Base-by-base conservation (phyloP, 2,888 invertebrate species). In the Drosophila pegasa region DNA sequence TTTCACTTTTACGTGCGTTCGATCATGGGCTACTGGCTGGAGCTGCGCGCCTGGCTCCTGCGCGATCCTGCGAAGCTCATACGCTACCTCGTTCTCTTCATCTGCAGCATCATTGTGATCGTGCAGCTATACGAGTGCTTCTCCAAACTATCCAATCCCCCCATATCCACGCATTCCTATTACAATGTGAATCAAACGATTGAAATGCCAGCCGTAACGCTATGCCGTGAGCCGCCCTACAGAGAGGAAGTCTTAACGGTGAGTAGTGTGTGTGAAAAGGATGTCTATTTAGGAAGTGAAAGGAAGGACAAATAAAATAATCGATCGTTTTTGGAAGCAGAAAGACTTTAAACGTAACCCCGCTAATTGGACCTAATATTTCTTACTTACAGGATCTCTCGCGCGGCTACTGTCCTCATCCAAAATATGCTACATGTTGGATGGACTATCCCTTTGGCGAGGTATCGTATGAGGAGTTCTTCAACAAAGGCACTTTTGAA, bases 151-250 rank as follows among this genome's bases (percentile, higher is more conserved):
- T 89, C 93, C 8, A 88, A 94, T 71, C 94, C 94, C 0, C 95
- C 95, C 0, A 93, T 95, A 31, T 94, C 95, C 0, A 95, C 95
- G 2, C 94, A 95, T 90, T 94, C 95, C 0, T 94, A 94, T 82
- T 95, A 95, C 69, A 93, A 93, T 75, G 93, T 95, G 60, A 95
- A 95, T 88, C 93, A 94, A 31, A 94, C 94, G 0, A 93, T 96
- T 56, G 91, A 93, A 72, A 95, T 95, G 91, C 95, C 96, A 0
- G 95, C 95, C 47, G 87, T 96, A 0, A 96, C 95, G 0, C 93
- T 96, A 72, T 96, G 96, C 77, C 92, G 94, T 22, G 94, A 94
- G 60, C 95, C 95, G 0, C 93, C 95, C 0, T 95, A 94, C 80
- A 95, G 94, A 83, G 93, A 88, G 41, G 91, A 94, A 1, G 92